phyloP scores from a whole-genome alignment of 2,113 vertebrate species.

The Xenus cinereus region DNA sequence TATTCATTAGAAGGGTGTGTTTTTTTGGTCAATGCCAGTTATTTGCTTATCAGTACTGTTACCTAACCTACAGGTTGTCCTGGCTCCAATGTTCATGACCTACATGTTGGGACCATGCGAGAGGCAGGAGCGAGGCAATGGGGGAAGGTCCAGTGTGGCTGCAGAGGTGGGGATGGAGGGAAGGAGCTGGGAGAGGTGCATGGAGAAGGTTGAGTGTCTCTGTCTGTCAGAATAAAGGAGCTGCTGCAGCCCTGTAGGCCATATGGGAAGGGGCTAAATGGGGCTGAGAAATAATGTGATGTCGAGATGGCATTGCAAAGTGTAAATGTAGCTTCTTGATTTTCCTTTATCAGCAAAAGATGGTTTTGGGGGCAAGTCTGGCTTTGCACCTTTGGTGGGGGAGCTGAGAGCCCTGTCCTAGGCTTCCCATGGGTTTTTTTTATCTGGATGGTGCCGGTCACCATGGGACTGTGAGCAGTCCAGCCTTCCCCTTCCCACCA shows the following conservation, averaged over 20 bases:
- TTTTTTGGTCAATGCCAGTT: not conserved
- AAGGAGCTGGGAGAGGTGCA: not conserved
- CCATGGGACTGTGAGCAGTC: not conserved
- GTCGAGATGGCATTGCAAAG: not conserved
- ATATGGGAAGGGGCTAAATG: not conserved
- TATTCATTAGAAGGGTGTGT: not conserved
- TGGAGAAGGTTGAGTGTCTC: not conserved
- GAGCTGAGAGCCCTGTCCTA: not conserved
- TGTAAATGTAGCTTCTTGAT: not conserved
- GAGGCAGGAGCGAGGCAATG: not conserved
- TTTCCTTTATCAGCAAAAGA: not conserved
- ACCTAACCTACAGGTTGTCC: not conserved
- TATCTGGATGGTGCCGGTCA: not conserved
- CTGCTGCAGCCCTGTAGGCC: not conserved
- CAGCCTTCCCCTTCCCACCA: not conserved
- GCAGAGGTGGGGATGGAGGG: not conserved
- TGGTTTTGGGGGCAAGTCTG: not conserved
- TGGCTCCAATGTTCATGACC: not conserved
- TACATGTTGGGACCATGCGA: not conserved
- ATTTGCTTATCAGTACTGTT: not conserved
- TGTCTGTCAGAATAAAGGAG: not conserved
- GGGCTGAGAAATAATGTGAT: not conserved
- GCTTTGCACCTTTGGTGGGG: not conserved
- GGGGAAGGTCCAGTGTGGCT: not conserved
- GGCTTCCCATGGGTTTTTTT: not conserved